Conservation (phyloP, 1,140 invertebrate genomes). For the Drosophila ambigua region DNA sequence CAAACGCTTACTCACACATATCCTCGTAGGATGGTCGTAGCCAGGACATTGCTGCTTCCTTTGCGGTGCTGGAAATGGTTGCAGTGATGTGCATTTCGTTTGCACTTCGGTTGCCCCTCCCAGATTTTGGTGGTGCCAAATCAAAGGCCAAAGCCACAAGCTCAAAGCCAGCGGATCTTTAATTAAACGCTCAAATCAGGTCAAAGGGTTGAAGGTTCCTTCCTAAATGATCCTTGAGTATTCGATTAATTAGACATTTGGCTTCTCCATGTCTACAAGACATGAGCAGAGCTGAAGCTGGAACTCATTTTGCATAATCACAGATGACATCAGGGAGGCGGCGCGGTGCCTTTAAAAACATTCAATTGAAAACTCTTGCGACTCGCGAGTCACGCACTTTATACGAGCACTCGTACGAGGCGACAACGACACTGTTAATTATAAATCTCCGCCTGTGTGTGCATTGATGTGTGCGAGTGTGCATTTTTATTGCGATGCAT, state of each 20-base stretch:
- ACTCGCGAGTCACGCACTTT: conserved; percentile 23
- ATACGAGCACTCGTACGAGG: background rate
- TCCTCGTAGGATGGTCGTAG: background rate
- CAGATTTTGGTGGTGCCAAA: conserved; percentile 47
- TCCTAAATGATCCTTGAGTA: conserved; percentile 11
- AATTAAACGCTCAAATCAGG: conserved; percentile 53
- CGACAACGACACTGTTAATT: conserved; percentile 60
- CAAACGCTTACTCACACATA: conserved; percentile 19
- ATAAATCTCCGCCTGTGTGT: conserved; percentile 33
- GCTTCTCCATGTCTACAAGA: conserved; percentile 1
- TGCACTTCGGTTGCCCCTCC: conserved; percentile 44
- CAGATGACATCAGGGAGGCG: conserved; percentile 5
- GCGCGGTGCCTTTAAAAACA: conserved; percentile 20
- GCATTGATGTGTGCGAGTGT: conserved; percentile 1
- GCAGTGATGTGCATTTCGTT: conserved; percentile 48
- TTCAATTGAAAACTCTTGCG: conserved; percentile 54
- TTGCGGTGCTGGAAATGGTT: conserved; percentile 57
- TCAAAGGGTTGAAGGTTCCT: conserved; percentile 38
- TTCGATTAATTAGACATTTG: conserved; percentile 75
- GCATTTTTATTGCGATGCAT: conserved; percentile 66
- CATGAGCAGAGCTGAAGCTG: background rate
- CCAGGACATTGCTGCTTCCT: conserved; percentile 15
- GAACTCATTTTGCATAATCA: conserved; percentile 32
- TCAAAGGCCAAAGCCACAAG: conserved; percentile 39
- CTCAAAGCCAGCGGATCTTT: conserved; percentile 41